Base-by-base conservation (phyloP, 2,797 vertebrate species). In the Mormyrus hasselquistii region DNA sequence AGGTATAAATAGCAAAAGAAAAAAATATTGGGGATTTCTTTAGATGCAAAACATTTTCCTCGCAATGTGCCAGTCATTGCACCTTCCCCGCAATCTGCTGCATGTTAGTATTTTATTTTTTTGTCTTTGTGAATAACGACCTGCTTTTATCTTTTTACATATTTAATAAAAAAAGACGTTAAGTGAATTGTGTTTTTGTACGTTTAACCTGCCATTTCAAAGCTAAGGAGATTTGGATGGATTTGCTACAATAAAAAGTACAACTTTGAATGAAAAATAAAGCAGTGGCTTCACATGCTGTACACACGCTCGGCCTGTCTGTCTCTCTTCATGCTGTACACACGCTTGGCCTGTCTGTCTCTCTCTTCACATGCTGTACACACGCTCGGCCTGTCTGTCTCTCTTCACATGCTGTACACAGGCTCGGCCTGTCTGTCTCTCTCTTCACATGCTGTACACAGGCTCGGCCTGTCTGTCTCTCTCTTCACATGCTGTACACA, bases 121-220 rank as follows among this genome's bases (percentile, higher is more conserved):
- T 92, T 94, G 95, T 94, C 95, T 94, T 95, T 94, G 98, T 99
- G 98, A 99, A 99, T 99, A 99, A 98, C 97, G 97, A 98, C 96
- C 98, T 98, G 98, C 97, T 96, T 99, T 96, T 96, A 96, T 96
- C 96, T 97, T 97, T 99, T 99, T 99, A 99, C 98, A 98, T 99
- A 99, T 99, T 99, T 99, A 99, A 99, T 99, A 97, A 98, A 98
- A 97, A 84, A 94, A 94, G 96, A 97, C 96, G 97, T 98, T 97
- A 97, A 95, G 96, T 95, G 94, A 96, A 95, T 93, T 95, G 92
- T 90, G 90, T 96, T 94, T 73, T 96, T 95, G 95, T 95, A 95
- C 95, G 95, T 95, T 95, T 94, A 94, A 95, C 92, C 91, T 95
- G 95, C 93, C 94, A 92, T 95, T 94, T 95, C 93, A 94, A 94